phyloP scores from a whole-genome alignment of 2,797 vertebrate species.

The Channa striata region DNA sequence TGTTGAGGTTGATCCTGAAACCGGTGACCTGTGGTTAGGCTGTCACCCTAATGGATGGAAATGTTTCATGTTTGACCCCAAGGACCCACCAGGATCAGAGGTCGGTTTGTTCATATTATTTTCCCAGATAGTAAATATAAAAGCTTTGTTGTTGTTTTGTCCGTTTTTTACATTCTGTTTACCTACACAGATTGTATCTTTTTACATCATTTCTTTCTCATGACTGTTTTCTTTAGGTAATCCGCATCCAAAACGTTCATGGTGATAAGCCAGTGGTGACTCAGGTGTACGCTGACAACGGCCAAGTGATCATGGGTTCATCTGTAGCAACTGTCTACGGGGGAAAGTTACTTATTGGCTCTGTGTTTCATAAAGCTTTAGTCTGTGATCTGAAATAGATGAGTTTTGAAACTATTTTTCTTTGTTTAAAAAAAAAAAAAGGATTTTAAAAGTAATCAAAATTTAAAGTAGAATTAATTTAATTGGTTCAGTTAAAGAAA shows the following conservation, averaged over 20 bases:
- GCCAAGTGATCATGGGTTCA: constrained; percentile 87
- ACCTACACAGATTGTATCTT: too few species aligned
- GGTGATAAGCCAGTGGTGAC: constrained; percentile 85
- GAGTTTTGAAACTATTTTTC: neutral
- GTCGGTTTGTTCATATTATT: constrained; percentile 69
- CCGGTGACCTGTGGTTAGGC: constrained; percentile 90
- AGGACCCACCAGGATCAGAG: constrained; percentile 88
- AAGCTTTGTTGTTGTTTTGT: neutral
- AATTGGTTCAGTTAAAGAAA: neutral
- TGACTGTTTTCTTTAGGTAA: constrained; percentile 77
- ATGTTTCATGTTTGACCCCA: constrained; percentile 71
- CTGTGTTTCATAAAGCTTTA: constrained; percentile 91
- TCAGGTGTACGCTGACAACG: constrained; percentile 85
- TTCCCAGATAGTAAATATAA: neutral
- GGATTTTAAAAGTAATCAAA: neutral
- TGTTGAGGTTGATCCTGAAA: constrained; percentile 86
- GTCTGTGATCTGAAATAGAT: constrained; percentile 85
- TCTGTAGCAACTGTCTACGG: constrained; percentile 85
- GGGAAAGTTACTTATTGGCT: constrained; percentile 90
- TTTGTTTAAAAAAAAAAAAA: neutral
- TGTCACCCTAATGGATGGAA: constrained; percentile 89
- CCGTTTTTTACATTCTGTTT: neutral
- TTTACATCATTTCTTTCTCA: neutral
- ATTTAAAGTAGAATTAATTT: neutral
- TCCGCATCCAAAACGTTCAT: constrained; percentile 88